A percentile compares a stretch with the other conserved stretches of the same genome.
phyloP scores from a whole-genome alignment of 2,797 vertebrate genomes.

The Sciurus carolinensis region DNA sequence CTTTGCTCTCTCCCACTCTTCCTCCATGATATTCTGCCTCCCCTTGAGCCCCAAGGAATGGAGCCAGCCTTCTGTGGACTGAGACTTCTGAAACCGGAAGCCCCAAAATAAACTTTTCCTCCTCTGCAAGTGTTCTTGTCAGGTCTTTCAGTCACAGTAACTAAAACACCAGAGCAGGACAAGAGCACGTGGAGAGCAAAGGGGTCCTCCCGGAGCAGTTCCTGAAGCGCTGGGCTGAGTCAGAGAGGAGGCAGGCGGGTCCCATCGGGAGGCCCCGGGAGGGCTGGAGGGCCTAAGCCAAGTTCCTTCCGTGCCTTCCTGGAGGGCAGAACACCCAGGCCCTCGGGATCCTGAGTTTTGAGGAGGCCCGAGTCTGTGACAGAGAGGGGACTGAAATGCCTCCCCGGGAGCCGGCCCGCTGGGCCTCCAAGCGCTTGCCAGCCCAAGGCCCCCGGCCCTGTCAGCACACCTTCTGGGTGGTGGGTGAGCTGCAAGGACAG shows the following conservation, averaged over 20 bases:
- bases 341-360: background rate
- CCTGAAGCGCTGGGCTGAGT: background rate
- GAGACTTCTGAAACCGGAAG: too few relatives aligned
- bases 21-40: too few relatives aligned
- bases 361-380: background rate
- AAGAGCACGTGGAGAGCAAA: background rate
- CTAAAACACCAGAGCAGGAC: too few relatives aligned
- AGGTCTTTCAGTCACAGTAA: too few relatives aligned
- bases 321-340: background rate
- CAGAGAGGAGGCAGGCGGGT: fast-evolving
- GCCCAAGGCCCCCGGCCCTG: fast-evolving
- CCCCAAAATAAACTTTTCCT: too few relatives aligned
- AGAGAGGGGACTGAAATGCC: background rate
- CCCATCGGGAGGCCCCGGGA: fast-evolving
- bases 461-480: background rate
- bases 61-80: too few relatives aligned
- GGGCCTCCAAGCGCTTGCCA: background rate
- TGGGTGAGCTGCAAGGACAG: background rate
- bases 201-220: background rate
- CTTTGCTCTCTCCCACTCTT: too few relatives aligned
- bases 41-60: too few relatives aligned
- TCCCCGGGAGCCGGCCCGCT: background rate
- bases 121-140: too few relatives aligned
- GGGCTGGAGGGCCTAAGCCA: background rate
- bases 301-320: background rate